A percentile compares a stretch with the other conserved stretches of the same genome.
Evolutionary conservation across 1,140 invertebrate species (phyloP).

Genomic region (Polypedilum vanderplanki): DNA sequence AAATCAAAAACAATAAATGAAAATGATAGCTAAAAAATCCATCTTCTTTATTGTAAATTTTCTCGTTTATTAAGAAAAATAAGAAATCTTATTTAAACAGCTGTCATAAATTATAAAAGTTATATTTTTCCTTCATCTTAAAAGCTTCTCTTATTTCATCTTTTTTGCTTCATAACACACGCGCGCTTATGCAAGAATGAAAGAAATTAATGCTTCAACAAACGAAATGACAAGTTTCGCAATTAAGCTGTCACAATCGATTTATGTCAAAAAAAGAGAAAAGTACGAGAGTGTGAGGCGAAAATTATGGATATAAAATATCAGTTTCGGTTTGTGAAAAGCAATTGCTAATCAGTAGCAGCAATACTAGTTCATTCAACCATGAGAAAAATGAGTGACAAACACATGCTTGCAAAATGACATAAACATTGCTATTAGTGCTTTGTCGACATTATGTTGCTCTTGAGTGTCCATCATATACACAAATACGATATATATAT

Average conservation of each 20-base stretch:
- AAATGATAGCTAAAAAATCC: not conserved
- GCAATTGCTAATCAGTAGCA: not conserved
- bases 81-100: not conserved
- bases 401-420: not conserved
- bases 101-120: constrained; percentile 6
- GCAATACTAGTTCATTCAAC: not conserved
- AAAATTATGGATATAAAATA: not conserved
- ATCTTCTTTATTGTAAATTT: not conserved
- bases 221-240: not conserved
- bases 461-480: not conserved
- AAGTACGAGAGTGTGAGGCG: too few species aligned
- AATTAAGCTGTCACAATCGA: constrained; percentile 6
- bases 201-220: not conserved
- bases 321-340: not conserved
- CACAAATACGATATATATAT: too few species aligned
- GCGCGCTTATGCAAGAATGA: too few species aligned
- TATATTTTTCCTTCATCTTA: not conserved
- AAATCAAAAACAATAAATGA: not conserved
- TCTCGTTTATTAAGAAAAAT: not conserved
- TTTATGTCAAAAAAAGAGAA: not conserved
- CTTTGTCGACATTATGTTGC: not conserved
- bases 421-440: not conserved
- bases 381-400: constrained; percentile 4
- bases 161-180: not conserved
- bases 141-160: not conserved